Evolutionary conservation across 2,888 invertebrate genomes (phyloP).

Genomic region (Eupithecia abbreviata): DNA sequence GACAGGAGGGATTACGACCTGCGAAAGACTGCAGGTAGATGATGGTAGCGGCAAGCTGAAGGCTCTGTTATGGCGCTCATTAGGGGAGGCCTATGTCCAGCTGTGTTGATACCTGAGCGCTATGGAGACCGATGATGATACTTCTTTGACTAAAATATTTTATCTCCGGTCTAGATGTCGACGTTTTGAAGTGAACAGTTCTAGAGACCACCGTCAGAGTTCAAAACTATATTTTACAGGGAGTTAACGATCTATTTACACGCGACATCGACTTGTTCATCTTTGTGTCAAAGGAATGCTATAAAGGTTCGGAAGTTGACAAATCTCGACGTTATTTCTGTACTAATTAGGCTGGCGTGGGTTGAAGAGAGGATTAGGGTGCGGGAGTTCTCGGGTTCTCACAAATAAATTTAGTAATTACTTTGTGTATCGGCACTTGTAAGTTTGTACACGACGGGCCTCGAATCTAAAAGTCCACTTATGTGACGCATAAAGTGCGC

Average conservation of each 20-base stretch:
- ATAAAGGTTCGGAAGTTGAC: slow-evolving; percentile 80
- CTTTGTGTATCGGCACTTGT: slow-evolving; percentile 38
- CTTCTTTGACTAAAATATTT: no score
- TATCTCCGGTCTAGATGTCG: slow-evolving; percentile 41
- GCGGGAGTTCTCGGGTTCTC: slow-evolving; percentile 53
- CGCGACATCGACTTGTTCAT: slow-evolving; percentile 56
- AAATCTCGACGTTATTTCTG: slow-evolving; percentile 80
- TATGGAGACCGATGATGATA: no score
- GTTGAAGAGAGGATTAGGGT: slow-evolving; percentile 57
- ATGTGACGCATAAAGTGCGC: not conserved
- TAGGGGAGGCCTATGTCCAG: no score
- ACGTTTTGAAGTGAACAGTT: slow-evolving; percentile 29
- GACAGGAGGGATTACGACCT: no score
- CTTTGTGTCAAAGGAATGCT: slow-evolving; percentile 75
- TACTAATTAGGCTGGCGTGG: slow-evolving; percentile 80
- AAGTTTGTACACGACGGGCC: slow-evolving; percentile 1
- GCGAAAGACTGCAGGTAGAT: no score
- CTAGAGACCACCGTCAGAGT: slow-evolving; percentile 66
- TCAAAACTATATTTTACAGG: slow-evolving; percentile 72
- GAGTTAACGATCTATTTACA: slow-evolving; percentile 77
- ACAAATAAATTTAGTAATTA: slow-evolving; percentile 63
- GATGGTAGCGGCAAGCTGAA: no score
- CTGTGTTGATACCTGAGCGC: no score
- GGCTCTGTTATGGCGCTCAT: no score
- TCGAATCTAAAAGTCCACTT: not conserved